Evolutionary conservation across 2,797 vertebrate species (phyloP).

Genomic region (Pangasius krempfi): DNA sequence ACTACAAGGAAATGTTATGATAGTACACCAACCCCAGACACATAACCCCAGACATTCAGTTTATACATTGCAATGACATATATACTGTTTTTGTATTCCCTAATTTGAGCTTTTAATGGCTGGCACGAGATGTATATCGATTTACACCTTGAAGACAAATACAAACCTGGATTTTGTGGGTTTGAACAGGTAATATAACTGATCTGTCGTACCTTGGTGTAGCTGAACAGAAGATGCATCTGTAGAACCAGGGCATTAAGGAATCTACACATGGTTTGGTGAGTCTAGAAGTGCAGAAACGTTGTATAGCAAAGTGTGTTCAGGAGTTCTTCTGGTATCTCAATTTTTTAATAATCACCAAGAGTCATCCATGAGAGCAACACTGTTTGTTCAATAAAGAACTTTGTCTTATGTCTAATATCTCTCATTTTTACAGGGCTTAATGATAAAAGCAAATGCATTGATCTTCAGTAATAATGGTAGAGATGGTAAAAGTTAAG

Average conservation of each 20-base stretch:
- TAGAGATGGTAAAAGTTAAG: background rate
- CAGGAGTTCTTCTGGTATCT: background rate
- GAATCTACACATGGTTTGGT: background rate
- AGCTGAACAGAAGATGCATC: background rate
- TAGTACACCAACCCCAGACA: conserved; percentile 6
- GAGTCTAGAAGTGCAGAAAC: background rate
- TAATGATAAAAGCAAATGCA: background rate
- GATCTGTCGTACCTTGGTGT: background rate
- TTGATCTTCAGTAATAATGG: background rate
- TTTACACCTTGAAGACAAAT: no score
- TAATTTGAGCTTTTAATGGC: background rate
- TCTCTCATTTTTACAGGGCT: background rate
- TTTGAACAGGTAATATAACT: conserved; percentile 1
- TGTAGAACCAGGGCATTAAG: background rate
- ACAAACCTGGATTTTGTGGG: background rate
- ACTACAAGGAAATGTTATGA: conserved; percentile 51
- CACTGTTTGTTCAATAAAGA: conserved; percentile 2
- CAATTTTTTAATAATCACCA: background rate
- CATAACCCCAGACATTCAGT: background rate
- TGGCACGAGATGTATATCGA: background rate
- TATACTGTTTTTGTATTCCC: background rate
- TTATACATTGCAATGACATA: background rate
- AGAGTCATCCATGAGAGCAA: background rate
- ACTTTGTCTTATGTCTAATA: background rate
- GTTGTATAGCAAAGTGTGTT: background rate